These are phyloP conservation scores for Pseudopodoces humilis DNA, from an alignment of 2,113 vertebrate genomes.

Conservation along the genomic window DNA sequence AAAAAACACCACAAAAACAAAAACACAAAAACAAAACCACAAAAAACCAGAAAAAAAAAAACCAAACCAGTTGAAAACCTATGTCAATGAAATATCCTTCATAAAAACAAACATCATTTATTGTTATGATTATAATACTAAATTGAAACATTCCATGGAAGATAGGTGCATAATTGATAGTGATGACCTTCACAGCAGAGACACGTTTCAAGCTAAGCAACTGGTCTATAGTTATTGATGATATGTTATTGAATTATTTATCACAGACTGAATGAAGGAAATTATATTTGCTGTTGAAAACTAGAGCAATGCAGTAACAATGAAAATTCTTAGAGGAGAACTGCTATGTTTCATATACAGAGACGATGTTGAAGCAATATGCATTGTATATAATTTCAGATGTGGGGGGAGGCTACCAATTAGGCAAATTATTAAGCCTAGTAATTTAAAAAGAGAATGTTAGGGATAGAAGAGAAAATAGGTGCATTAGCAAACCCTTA, in stretches of 20 bases:
- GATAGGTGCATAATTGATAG: conserved; percentile 67
- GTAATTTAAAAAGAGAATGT: conserved; percentile 37
- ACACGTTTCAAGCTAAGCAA: conserved; percentile 71
- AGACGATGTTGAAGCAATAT: not conserved
- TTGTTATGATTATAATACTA: conserved; percentile 24
- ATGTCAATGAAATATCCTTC: not conserved
- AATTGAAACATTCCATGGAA: conserved; percentile 46
- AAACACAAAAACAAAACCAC: too few species aligned
- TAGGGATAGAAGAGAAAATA: conserved; percentile 48
- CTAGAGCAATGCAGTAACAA: not conserved
- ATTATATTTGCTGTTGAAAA: conserved; percentile 69
- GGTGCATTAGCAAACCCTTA: conserved; percentile 72
- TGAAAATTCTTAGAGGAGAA: conserved; percentile 21
- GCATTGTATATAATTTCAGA: not conserved
- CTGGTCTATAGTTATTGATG: conserved; percentile 77
- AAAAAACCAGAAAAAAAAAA: not conserved
- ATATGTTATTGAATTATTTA: conserved; percentile 81
- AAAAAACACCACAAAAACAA: not conserved
- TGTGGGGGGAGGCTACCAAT: conserved; percentile 25
- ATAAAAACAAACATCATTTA: not conserved
- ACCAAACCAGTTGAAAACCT: not conserved
- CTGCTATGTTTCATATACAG: not conserved
- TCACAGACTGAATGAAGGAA: conserved; percentile 66
- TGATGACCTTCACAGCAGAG: conserved; percentile 59
- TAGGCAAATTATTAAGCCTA: conserved; percentile 58